These are phyloP conservation scores for Ramphastos sulfuratus DNA, from an alignment of 2,113 vertebrate genomes.

Conservation along the genomic window DNA sequence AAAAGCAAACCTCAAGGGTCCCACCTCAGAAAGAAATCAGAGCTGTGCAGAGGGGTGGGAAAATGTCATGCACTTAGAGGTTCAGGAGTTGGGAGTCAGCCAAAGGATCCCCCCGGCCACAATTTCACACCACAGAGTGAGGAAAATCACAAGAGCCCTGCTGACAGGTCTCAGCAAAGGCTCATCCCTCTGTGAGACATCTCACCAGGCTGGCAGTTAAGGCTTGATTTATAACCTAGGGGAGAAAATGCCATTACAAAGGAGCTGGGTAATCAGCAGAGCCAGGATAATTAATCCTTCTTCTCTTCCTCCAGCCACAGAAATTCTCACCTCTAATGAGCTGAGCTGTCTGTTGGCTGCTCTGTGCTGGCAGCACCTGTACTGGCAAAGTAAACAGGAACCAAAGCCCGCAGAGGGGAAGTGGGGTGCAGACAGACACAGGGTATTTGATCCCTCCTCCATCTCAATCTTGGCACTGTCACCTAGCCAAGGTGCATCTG, in stretches of 20 bases:
- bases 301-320: neutral
- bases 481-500: neutral
- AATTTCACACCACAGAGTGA: rapidly evolving
- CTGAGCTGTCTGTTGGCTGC: neutral
- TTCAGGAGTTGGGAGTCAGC: neutral
- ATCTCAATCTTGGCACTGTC: neutral
- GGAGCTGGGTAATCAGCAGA: neutral
- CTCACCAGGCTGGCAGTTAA: neutral
- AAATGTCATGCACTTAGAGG: neutral
- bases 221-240: neutral
- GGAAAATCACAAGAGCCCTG: neutral
- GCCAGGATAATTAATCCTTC: neutral
- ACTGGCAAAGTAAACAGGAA: neutral
- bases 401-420: neutral
- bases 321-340: neutral
- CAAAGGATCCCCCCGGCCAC: neutral
- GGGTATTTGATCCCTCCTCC: neutral
- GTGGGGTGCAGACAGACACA: rapidly evolving
- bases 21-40: neutral
- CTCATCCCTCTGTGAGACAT: neutral
- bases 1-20: neutral
- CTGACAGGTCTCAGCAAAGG: neutral
- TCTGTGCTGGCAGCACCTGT: rapidly evolving
- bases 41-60: neutral
- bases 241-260: neutral